Conservation (phyloP, 2,888 invertebrate species). For the Drosophila putrida region DNA sequence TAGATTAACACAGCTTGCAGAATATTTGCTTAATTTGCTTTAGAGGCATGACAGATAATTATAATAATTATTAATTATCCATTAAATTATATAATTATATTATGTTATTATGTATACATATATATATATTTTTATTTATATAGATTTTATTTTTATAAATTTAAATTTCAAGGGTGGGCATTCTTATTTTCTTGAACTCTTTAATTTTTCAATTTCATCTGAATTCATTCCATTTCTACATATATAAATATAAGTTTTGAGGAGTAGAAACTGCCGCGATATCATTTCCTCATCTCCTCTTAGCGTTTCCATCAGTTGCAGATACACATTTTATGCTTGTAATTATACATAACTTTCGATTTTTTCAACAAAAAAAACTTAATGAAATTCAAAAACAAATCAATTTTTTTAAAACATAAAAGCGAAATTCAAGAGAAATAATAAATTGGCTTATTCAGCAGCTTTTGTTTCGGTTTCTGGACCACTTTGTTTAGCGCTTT, state of each 20-base stretch:
- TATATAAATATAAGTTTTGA: slow-evolving; percentile 29
- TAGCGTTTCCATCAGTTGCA: slow-evolving; percentile 59
- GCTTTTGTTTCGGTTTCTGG: slow-evolving; percentile 23
- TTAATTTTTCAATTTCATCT: slow-evolving; percentile 40
- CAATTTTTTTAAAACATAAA: slow-evolving; percentile 52
- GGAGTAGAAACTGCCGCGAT: slow-evolving; percentile 17
- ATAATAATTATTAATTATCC: slow-evolving; percentile 34
- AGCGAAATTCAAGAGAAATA: slow-evolving; percentile 19
- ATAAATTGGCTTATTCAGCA: slow-evolving; percentile 23
- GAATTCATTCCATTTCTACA: slow-evolving; percentile 47
- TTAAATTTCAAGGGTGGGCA: slow-evolving; percentile 72
- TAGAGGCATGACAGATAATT: slow-evolving; percentile 44
- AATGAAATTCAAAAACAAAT: slow-evolving; percentile 30
- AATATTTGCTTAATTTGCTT: slow-evolving; percentile 45
- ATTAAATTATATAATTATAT: slow-evolving; percentile 47
- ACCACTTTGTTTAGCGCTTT: slow-evolving; percentile 28
- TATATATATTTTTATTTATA: slow-evolving; percentile 44
- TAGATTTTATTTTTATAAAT: slow-evolving; percentile 40
- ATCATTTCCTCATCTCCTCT: slow-evolving; percentile 30
- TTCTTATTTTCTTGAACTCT: slow-evolving; percentile 37
- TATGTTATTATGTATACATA: slow-evolving; percentile 44
- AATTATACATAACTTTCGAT: slow-evolving; percentile 33
- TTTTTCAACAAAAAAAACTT: slow-evolving; percentile 67
- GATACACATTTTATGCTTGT: slow-evolving; percentile 46
- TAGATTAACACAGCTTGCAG: slow-evolving; percentile 63